Base-by-base conservation (phyloP, 2,113 vertebrate genomes). In the Colistium nudipinnis region DNA sequence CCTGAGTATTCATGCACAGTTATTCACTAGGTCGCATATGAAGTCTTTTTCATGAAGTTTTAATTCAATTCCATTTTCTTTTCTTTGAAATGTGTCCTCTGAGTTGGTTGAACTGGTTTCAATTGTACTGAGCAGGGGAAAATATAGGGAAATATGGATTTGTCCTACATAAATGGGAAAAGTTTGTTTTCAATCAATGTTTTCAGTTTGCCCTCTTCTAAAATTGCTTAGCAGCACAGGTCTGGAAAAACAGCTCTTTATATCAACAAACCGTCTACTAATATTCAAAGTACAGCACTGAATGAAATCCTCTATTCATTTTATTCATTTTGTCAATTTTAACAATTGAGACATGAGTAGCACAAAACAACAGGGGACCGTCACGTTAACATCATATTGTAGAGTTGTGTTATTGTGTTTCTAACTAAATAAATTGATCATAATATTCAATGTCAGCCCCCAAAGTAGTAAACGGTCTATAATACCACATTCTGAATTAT, bases 21-120 rank as follows among this genome's bases (percentile, higher is more conserved):
- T 47, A 65, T 53, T 55, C 78, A 60, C 48, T 41, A 19, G 9
- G 31, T 28, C 57, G 53, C 38, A 78, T 66, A n/a, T 70, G 44
- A 74, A 38, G 27, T 63, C 30, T 52, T 57, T 41, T 30, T 63
- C 33, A 49, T 43, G 55, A n/a, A n/a, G n/a, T n/a, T n/a, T n/a
- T n/a, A n/a, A n/a, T n/a, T n/a, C n/a, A n/a, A n/a, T 33, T 33
- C 9, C 9, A 9, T 33, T 33, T 33, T 33, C 31, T 4, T 33
- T 33, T 4, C 31, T 9, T 33, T 33, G 31, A 33, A 33, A 33
- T n/a, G n/a, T n/a, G n/a, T n/a, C n/a, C n/a, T 45, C 10, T 0
- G 9, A 47, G 44, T 47, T 11, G 6, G 20, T 51, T n/a, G n/a
- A n/a, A n/a, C 19, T 8, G 31, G 3, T 22, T 59, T 17, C 12